Base-by-base conservation (phyloP, 2,888 invertebrate genomes). In the Vesta saturnalis region DNA sequence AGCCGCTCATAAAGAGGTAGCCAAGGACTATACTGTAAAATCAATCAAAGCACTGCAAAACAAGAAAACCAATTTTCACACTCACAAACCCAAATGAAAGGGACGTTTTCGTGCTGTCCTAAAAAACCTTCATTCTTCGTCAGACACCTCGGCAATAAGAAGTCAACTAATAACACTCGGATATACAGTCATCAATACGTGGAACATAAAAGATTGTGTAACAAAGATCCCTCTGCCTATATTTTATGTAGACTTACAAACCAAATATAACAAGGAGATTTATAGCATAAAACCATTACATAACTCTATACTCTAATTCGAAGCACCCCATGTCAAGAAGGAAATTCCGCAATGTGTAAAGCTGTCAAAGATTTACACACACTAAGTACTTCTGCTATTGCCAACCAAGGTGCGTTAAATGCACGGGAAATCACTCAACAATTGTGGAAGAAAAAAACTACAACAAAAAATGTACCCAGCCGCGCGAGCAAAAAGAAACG, bases 351-450 rank as follows among this genome's bases (percentile, higher is more conserved):
- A 30, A 30, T 30, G 30, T 10, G 30, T 30, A 30, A 30, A 43
- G 14, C 30, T 6, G 30, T 30, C 30, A 30, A 30, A 10, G 10
- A 30, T 30, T 30, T 30, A 10, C 4, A 4, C 30, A 30, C 30
- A 30, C 30, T 30, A 4, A 30, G 10, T 6, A 30, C 30, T 30
- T 30, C 10, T 30, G 10, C 30, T 30, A 30, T 30, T 10, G 4
- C 30, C 30, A 30, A 30, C 30, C 10, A 30, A 30, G 10, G 10
- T 30, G n/a, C n/a, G n/a, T n/a, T n/a, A n/a, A n/a, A n/a, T n/a
- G n/a, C n/a, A n/a, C n/a, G n/a, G n/a, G n/a, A n/a, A 58, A 14
- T 12, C 58, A 58, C 21, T 18, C n/a, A 58, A 43, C 19, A 30
- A 30, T 30, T 30, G 30, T 30, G 30, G 30, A 30, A 30, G 30